Conservation (phyloP, 2,113 vertebrate species). For the Leptobrachium ailaonicum region DNA sequence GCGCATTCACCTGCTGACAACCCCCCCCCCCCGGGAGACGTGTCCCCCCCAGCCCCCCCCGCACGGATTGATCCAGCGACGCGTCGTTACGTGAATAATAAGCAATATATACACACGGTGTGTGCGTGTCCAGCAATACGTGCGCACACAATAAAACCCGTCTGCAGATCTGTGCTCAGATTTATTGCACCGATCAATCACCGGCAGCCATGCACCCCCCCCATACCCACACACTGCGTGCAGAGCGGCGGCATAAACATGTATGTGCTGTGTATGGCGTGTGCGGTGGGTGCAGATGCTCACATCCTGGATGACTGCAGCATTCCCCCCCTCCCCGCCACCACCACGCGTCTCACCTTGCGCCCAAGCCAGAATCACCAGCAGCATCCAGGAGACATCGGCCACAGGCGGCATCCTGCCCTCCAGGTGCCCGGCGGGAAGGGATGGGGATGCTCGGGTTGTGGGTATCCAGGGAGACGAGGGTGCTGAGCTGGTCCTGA, state of each 20-base stretch:
- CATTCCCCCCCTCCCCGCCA: neutral
- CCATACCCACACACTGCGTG: no score
- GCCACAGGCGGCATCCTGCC: constrained; percentile 23
- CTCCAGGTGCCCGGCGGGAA: constrained; percentile 7
- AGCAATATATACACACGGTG: no score
- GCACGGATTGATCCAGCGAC: no score
- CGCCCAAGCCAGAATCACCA: constrained; percentile 18
- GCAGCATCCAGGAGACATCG: constrained; percentile 1
- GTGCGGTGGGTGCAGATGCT: neutral
- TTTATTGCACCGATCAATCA: no score
- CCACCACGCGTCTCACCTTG: constrained; percentile 17
- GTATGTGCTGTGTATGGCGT: neutral
- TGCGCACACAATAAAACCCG: no score
- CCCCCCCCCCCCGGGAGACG: no score
- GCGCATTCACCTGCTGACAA: no score
- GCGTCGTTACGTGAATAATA: no score
- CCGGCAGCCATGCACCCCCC: no score
- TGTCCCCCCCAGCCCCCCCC: no score
- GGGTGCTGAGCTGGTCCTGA: neutral
- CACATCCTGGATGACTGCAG: constrained; percentile 15
- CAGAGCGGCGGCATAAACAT: neutral
- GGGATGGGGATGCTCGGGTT: neutral
- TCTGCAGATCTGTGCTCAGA: no score
- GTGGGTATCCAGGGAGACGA: neutral
- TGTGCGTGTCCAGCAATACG: no score